Evolutionary conservation across 2,888 invertebrate species (phyloP).

Genomic region (Unio delphinus): DNA sequence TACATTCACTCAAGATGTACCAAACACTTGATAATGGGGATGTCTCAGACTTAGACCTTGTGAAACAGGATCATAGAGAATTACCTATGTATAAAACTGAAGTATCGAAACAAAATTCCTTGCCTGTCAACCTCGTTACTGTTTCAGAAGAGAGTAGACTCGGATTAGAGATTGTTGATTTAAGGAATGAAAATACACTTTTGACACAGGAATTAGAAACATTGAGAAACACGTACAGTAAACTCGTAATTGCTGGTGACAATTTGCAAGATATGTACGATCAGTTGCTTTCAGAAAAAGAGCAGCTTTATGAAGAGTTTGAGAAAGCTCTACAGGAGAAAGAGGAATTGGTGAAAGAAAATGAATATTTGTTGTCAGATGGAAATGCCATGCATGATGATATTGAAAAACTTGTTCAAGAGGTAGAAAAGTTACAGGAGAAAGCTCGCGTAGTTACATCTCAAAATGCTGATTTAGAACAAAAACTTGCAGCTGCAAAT

Average conservation of each 20-base stretch:
- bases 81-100: background rate
- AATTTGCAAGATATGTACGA: constrained; percentile 58
- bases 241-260: constrained; percentile 58
- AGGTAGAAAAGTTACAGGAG: constrained; percentile 60
- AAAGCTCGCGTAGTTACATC: constrained; percentile 40
- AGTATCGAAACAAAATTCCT: background rate
- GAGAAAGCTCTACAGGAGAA: constrained; percentile 40
- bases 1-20: constrained; percentile 14
- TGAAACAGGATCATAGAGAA: background rate
- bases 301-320: constrained; percentile 42
- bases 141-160: constrained; percentile 3
- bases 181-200: constrained; percentile 30
- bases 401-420: constrained; percentile 58
- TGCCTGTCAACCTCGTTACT: background rate
- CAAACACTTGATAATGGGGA: constrained; percentile 30
- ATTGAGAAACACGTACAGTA: constrained; percentile 48
- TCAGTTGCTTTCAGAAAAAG: constrained; percentile 48
- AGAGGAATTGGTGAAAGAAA: constrained; percentile 55
- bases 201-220: constrained; percentile 52
- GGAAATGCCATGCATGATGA: constrained; percentile 62
- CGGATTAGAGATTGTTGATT: constrained; percentile 27
- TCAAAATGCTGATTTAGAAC: constrained; percentile 56
- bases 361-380: constrained; percentile 57
- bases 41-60: constrained; percentile 17
- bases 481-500: constrained; percentile 41